These are phyloP conservation scores for Mesodorylaimus sp. DNA, from an alignment of 2,888 invertebrate species.

Conservation along the genomic window DNA sequence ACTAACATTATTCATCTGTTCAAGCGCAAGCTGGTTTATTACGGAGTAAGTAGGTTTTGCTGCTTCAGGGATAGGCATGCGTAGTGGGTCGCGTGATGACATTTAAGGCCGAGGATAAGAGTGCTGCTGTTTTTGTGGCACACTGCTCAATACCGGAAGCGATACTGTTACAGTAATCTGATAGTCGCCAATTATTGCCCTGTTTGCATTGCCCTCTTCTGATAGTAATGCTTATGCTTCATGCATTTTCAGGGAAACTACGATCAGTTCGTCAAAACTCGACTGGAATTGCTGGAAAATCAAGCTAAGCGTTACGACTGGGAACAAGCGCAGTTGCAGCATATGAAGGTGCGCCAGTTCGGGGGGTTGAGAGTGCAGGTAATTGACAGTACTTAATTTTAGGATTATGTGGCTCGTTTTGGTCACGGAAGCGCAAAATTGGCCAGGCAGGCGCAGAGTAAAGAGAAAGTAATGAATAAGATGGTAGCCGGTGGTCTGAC, in stretches of 20 bases:
- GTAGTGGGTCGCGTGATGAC: not conserved
- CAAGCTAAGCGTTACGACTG: conserved; percentile 98
- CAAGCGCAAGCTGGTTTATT: conserved; percentile 78
- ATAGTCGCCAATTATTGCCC: too few species aligned
- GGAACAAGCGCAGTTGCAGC: conserved; percentile 97
- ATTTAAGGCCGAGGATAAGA: conserved; percentile 1
- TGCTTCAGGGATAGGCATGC: not conserved
- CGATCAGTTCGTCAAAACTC: conserved; percentile 80
- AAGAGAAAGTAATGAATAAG: conserved; percentile 95
- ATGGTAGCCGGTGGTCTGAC: conserved; percentile 97
- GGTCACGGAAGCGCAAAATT: conserved; percentile 98
- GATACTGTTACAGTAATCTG: not conserved
- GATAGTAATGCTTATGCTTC: too few species aligned
- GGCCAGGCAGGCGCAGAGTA: conserved; percentile 94
- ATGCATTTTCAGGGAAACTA: conserved; percentile 57
- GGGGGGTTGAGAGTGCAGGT: not conserved
- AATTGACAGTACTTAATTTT: conserved; percentile 16
- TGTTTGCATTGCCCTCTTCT: too few species aligned
- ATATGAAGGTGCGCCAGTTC: conserved; percentile 64
- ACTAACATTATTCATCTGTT: conserved; percentile 83
- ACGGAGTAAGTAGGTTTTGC: conserved; percentile 45
- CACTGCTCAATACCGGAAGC: too few species aligned
- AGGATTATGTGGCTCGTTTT: conserved; percentile 94
- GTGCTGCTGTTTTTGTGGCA: too few species aligned
- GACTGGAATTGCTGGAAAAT: conserved; percentile 83